phyloP scores from a whole-genome alignment of 2,113 vertebrate species.

The crab-eating macaque (Macaca fascicularis) region T2T-MFA8v1.1 NC_088392.1:52874001-52874500 shows the following conservation, averaged over 20 bases:
- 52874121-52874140: conserved; percentile 75
- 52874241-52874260: neutral
- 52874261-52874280: neutral
- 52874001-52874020: conserved; percentile 7
- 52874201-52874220: conserved; percentile 49
- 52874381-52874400: neutral
- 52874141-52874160: conserved; percentile 73
- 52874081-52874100: conserved; percentile 47
- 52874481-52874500: conserved; percentile 10
- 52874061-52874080: conserved; percentile 72
- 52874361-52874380: neutral
- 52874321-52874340: conserved; percentile 32
- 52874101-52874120: conserved; percentile 76
- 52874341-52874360: neutral
- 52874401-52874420: neutral
- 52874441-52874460: conserved; percentile 1
- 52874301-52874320: neutral
- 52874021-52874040: conserved; percentile 52
- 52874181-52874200: conserved; percentile 66
- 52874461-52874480: conserved; percentile 37
- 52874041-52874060: conserved; percentile 47
- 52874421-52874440: neutral
- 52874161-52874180: conserved; percentile 59
- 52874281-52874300: neutral
- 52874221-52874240: neutral